Conservation (phyloP, 37 sponge, comb jelly and placozoan species). For the Mnemiopsis leidyi region DNA sequence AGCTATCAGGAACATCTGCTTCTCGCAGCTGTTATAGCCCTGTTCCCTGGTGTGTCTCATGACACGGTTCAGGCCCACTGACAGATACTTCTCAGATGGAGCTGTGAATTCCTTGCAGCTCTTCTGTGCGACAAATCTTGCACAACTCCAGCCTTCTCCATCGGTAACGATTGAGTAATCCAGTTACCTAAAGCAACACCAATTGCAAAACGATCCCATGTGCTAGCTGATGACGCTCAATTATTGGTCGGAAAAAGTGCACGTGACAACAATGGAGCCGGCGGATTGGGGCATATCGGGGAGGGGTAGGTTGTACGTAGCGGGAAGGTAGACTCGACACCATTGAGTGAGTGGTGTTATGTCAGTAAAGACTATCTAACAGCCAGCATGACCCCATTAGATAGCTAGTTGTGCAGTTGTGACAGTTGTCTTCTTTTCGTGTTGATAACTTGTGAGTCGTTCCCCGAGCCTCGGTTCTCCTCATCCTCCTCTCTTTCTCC, state of each 20-base stretch:
- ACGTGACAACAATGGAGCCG: background rate
- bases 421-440: background rate
- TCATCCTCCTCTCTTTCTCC: no score
- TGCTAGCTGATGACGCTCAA: background rate
- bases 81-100: background rate
- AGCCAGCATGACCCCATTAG: background rate
- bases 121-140: background rate
- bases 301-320: constrained; percentile 12
- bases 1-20: no score
- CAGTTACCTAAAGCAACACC: background rate
- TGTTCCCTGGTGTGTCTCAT: no score
- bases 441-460: background rate
- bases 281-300: background rate
- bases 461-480: background rate
- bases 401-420: background rate
- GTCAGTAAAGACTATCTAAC: constrained; percentile 2
- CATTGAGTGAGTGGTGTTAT: constrained; percentile 63
- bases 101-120: background rate
- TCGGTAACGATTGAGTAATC: background rate
- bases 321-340: background rate
- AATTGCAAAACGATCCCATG: background rate
- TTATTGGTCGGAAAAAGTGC: background rate
- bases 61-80: no score
- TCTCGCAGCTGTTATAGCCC: no score
- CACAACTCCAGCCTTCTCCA: background rate